These are phyloP conservation scores for Panopea generosa DNA, from an alignment of 2,888 invertebrate species.

Conservation along the genomic window DNA sequence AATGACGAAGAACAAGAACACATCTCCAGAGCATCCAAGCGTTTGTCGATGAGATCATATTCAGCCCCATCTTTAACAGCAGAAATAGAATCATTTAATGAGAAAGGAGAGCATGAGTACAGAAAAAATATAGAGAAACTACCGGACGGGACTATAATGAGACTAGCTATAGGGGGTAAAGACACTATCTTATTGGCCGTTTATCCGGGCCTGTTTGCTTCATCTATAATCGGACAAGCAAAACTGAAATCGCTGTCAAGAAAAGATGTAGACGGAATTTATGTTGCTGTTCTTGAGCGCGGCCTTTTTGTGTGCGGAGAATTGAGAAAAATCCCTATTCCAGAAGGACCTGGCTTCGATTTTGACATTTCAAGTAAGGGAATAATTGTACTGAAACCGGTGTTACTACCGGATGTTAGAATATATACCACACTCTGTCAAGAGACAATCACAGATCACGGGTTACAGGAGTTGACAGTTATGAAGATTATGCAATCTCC, in stretches of 20 bases:
- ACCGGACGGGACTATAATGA: slow-evolving; percentile 55
- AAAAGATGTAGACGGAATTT: slow-evolving; percentile 58
- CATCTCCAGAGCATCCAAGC: slow-evolving; percentile 50
- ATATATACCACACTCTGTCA: slow-evolving; percentile 36
- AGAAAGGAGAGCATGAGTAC: slow-evolving; percentile 51
- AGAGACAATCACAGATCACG: slow-evolving; percentile 46
- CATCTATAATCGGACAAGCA: slow-evolving; percentile 50
- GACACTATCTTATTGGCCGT: slow-evolving; percentile 53
- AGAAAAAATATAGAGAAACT: slow-evolving; percentile 53
- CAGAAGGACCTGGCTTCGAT: slow-evolving; percentile 59
- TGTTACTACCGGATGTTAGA: slow-evolving; percentile 34
- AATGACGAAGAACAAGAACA: slow-evolving; percentile 53
- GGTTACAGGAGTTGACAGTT: slow-evolving; percentile 28
- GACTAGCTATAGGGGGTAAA: slow-evolving; percentile 53
- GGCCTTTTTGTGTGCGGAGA: slow-evolving; percentile 59
- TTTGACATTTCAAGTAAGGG: slow-evolving; percentile 56
- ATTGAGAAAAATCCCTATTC: slow-evolving; percentile 56
- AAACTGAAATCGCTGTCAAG: slow-evolving; percentile 53
- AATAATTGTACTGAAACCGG: slow-evolving; percentile 47
- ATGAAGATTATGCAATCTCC: slow-evolving; percentile 51
- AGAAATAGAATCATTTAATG: slow-evolving; percentile 56
- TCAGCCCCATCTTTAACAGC: slow-evolving; percentile 43
- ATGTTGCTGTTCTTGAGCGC: slow-evolving; percentile 52
- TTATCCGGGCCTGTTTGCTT: slow-evolving; percentile 55
- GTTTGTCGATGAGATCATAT: slow-evolving; percentile 51